Conservation (phyloP, 2,797 vertebrate genomes). For the Telmatherina bonti region DNA sequence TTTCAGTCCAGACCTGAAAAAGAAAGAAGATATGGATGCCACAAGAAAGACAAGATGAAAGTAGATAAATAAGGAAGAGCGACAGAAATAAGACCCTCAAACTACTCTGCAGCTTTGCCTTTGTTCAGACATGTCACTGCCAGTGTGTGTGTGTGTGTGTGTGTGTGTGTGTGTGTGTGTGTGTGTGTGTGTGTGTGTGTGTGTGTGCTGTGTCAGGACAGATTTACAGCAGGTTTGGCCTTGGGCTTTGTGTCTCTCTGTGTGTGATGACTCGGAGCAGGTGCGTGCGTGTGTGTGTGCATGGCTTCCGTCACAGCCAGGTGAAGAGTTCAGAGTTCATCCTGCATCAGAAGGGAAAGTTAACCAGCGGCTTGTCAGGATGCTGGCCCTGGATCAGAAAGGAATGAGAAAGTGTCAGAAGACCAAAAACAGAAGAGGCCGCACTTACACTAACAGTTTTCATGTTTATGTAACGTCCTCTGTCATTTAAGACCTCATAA, state of each 20-base stretch:
- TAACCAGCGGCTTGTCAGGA: slow-evolving; percentile 22
- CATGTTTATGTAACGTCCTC: slow-evolving; percentile 6
- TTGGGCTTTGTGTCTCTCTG: slow-evolving; percentile 46
- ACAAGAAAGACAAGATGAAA: background rate
- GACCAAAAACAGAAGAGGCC: slow-evolving; percentile 2
- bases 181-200: slow-evolving; percentile 41
- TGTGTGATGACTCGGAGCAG: slow-evolving; percentile 72
- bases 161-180: slow-evolving; percentile 31
- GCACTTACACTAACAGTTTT: slow-evolving; percentile 20
- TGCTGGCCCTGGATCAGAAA: slow-evolving; percentile 28
- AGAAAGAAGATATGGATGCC: background rate
- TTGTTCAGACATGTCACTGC: slow-evolving; percentile 55
- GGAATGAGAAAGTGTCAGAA: slow-evolving; percentile 24
- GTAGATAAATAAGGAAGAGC: slow-evolving; percentile 5
- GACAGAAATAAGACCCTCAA: slow-evolving; percentile 42
- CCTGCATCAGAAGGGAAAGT: slow-evolving; percentile 77
- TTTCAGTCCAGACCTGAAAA: background rate
- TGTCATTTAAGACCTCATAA: slow-evolving; percentile 4
- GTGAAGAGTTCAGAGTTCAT: slow-evolving; percentile 76
- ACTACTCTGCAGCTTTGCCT: slow-evolving; percentile 19
- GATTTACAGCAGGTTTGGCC: slow-evolving; percentile 75
- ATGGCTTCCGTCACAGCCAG: slow-evolving; percentile 52
- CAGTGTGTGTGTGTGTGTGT: slow-evolving; percentile 18
- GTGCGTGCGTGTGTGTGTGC: slow-evolving; percentile 36
- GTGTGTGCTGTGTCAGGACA: slow-evolving; percentile 48